phyloP scores from a whole-genome alignment of 2,888 invertebrate genomes.

The Arrhopalites spinosus region DNA sequence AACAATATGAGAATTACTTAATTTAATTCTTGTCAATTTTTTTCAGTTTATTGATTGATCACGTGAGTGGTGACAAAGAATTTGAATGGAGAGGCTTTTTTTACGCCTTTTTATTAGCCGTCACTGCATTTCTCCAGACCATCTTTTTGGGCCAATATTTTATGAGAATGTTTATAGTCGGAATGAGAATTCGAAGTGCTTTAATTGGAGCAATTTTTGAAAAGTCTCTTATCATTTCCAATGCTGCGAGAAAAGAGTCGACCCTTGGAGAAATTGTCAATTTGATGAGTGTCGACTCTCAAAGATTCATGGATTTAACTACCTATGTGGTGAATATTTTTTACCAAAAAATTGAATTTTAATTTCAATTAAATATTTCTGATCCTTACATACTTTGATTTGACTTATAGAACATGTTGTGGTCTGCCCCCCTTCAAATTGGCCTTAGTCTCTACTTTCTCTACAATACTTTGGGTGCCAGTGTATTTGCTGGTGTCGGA shows the following conservation, averaged over 20 bases:
- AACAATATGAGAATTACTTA: background rate
- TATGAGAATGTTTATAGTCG: conserved; percentile 63
- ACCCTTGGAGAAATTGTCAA: conserved; percentile 92
- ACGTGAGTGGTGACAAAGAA: conserved; percentile 58
- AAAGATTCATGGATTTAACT: conserved; percentile 82
- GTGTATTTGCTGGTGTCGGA: conserved; percentile 89
- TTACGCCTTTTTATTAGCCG: conserved; percentile 64
- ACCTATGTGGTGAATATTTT: conserved; percentile 64
- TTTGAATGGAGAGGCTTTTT: conserved; percentile 66
- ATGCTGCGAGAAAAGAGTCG: conserved; percentile 46
- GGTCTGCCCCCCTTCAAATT: conserved; percentile 89
- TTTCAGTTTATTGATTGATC: conserved; percentile 58
- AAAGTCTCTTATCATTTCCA: conserved; percentile 59
- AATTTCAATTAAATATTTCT: no score
- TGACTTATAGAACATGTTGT: conserved; percentile 90
- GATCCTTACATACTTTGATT: no score
- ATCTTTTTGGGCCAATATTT: conserved; percentile 65
- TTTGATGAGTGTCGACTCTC: conserved; percentile 89
- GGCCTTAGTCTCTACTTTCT: conserved; percentile 80
- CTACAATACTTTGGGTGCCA: conserved; percentile 78
- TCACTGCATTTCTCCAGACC: conserved; percentile 63
- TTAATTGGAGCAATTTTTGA: conserved; percentile 65
- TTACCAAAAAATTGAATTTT: no score
- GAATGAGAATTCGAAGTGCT: conserved; percentile 65
- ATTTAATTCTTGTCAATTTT: background rate